phyloP scores from a whole-genome alignment of 2,888 invertebrate genomes.

The Beris chalybata region DNA sequence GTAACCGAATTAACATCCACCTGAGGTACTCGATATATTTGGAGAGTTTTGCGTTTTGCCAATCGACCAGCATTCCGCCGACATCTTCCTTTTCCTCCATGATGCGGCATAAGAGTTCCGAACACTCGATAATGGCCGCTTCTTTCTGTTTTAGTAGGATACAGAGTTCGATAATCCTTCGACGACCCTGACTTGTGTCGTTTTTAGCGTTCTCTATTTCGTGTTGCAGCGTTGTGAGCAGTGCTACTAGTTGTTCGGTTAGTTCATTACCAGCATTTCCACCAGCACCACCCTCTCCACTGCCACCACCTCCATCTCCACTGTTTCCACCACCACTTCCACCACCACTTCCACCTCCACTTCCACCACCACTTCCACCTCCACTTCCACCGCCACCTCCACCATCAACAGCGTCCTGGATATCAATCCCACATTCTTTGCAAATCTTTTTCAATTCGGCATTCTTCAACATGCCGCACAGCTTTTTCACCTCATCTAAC shows the following conservation, averaged over 20 bases:
- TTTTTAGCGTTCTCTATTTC: not conserved
- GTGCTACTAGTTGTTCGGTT: not conserved
- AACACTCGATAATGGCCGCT: slow-evolving; percentile 4
- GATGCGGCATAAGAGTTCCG: slow-evolving; percentile 3
- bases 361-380: too few species aligned
- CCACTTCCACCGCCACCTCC: too few species aligned
- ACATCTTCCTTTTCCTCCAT: not conserved
- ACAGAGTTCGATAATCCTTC: slow-evolving; percentile 6
- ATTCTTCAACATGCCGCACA: too few species aligned
- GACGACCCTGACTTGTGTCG: not conserved
- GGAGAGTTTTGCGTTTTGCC: slow-evolving; percentile 7
- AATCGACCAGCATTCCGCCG: not conserved
- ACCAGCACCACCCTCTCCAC: not conserved
- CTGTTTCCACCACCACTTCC: not conserved
- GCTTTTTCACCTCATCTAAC: too few species aligned
- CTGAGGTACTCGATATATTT: slow-evolving; percentile 9
- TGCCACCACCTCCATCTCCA: not conserved
- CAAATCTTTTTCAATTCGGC: too few species aligned
- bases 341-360: too few species aligned
- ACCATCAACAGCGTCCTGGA: too few species aligned
- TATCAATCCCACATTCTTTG: too few species aligned
- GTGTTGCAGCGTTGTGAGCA: not conserved
- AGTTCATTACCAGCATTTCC: not conserved
- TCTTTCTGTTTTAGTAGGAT: slow-evolving; percentile 2
- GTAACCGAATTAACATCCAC: slow-evolving; percentile 1